Evolutionary conservation across 2,888 invertebrate genomes (phyloP).

Genomic region (Hedya salicella): DNA sequence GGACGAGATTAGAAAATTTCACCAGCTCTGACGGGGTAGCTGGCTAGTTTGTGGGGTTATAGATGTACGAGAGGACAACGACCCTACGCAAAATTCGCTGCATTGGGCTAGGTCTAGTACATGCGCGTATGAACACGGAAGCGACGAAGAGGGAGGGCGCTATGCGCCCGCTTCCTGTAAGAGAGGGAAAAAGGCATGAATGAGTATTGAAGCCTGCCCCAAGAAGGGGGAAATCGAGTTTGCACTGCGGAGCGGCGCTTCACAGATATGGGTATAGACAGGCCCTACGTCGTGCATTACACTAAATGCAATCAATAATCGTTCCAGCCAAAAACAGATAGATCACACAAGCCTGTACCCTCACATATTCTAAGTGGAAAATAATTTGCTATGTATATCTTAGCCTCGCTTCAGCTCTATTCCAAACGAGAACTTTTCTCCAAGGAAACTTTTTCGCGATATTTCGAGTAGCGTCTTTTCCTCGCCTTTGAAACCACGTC

Average conservation of each 20-base stretch:
- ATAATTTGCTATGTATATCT: too few species aligned
- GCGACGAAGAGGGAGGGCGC: conserved; percentile 70
- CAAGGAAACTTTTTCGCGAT: conserved; percentile 9
- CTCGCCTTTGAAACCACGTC: conserved; percentile 18
- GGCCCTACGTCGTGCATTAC: conserved; percentile 61
- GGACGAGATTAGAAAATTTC: conserved; percentile 58
- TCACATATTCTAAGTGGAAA: neutral
- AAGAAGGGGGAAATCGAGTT: conserved; percentile 83
- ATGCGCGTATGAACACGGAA: conserved; percentile 82
- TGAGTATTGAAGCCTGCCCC: conserved; percentile 84
- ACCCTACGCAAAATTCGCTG: conserved; percentile 86
- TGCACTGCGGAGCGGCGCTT: conserved; percentile 78
- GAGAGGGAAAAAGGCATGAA: conserved; percentile 82
- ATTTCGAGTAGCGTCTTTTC: conserved; percentile 27
- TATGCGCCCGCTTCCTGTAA: conserved; percentile 65
- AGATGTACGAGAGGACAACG: conserved; percentile 76
- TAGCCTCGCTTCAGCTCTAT: neutral
- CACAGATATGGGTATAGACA: conserved; percentile 68
- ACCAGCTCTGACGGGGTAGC: conserved; percentile 59
- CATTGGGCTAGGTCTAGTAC: conserved; percentile 85
- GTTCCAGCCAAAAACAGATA: conserved; percentile 46
- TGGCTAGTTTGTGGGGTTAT: conserved; percentile 55
- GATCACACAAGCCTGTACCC: neutral
- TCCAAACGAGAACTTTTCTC: conserved; percentile 5
- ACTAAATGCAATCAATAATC: conserved; percentile 74